These are phyloP conservation scores for Dryobotodes eremita DNA, from an alignment of 2,888 invertebrate genomes.

Conservation along the genomic window DNA sequence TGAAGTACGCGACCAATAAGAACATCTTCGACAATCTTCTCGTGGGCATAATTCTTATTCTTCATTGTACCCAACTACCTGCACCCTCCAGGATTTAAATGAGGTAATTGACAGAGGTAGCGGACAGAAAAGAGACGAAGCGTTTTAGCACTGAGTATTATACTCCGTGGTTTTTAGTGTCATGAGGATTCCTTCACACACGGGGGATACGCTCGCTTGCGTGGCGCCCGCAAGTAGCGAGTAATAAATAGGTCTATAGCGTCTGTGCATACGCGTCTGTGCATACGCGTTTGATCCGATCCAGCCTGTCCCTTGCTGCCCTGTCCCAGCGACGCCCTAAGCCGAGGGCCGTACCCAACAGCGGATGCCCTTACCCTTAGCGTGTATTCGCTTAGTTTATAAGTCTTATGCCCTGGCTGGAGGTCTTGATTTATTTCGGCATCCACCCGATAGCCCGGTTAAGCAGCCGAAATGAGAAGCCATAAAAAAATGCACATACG, in stretches of 20 bases:
- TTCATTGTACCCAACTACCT: neutral
- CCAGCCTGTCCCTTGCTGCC: neutral
- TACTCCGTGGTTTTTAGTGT: too few relatives aligned
- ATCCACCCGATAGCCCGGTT: neutral
- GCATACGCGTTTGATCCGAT: neutral
- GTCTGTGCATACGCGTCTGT: too few relatives aligned
- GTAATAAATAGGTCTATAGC: neutral
- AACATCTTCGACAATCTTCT: neutral
- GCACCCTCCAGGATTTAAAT: neutral
- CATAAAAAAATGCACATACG: conserved; percentile 72
- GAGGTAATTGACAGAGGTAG: neutral
- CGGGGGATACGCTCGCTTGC: neutral
- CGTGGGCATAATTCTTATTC: neutral
- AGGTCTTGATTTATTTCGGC: too few relatives aligned
- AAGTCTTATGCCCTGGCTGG: too few relatives aligned
- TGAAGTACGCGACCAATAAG: neutral
- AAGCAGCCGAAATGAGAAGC: neutral
- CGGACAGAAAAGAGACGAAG: neutral
- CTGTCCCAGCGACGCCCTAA: neutral
- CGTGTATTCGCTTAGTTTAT: too few relatives aligned
- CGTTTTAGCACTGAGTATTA: neutral
- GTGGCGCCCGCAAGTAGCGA: neutral
- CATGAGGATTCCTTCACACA: neutral
- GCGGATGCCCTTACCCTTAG: too few relatives aligned
- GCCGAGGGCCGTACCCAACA: neutral